Percentiles rank a stretch among this genome's conserved stretches.
These are phyloP conservation scores for Dallia pectoralis DNA, from an alignment of 2,797 vertebrate genomes.

Conservation along the genomic window DNA sequence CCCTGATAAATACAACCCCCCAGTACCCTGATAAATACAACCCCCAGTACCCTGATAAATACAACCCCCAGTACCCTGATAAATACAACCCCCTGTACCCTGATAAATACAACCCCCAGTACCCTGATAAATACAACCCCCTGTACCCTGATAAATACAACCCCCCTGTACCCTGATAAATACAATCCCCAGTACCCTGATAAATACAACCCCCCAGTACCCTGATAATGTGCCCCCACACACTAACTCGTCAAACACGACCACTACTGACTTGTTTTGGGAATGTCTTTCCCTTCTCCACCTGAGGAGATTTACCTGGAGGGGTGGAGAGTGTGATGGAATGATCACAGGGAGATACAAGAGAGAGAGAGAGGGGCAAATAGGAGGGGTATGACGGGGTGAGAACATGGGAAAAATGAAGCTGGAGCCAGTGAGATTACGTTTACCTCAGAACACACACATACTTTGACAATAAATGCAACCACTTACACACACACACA, in stretches of 20 bases:
- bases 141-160: background rate
- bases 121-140: too few relatives aligned
- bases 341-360: background rate
- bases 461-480: background rate
- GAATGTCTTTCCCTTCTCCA: too few relatives aligned
- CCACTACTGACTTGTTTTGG: background rate
- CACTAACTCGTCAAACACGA: background rate
- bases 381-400: too few relatives aligned
- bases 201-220: too few relatives aligned
- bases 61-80: background rate
- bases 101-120: background rate
- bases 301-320: background rate
- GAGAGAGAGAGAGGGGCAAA: too few relatives aligned
- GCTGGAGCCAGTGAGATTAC: too few relatives aligned
- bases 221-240: too few relatives aligned
- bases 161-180: background rate
- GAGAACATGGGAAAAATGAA: too few relatives aligned
- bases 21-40: background rate
- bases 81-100: background rate
- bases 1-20: too few relatives aligned
- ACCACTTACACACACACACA: background rate
- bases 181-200: too few relatives aligned
- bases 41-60: too few relatives aligned
- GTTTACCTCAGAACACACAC: too few relatives aligned
- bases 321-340: background rate